Evolutionary conservation across 2,888 invertebrate genomes (phyloP).

Genomic region (Cryptocephalus primarius): DNA sequence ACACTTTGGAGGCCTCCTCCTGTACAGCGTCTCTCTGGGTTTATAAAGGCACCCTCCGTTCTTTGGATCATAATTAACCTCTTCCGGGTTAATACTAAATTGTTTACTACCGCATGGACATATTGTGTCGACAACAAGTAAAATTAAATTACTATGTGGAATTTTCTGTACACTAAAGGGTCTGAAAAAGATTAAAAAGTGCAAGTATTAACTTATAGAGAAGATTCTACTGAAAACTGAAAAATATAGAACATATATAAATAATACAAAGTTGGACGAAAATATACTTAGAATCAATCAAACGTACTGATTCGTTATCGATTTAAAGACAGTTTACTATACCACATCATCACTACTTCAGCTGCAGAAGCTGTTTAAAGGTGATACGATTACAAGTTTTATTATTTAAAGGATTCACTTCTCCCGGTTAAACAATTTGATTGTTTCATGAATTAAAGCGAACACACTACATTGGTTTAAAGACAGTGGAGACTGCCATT

Average conservation of each 20-base stretch:
- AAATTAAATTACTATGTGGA: constrained; percentile 78
- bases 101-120: constrained; percentile 84
- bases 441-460: no score
- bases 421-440: no score
- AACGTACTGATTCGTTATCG: no score
- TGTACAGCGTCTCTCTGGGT: constrained; percentile 54
- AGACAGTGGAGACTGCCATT: no score
- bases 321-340: no score
- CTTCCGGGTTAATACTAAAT: constrained; percentile 68
- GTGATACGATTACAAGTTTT: no score
- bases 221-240: neutral
- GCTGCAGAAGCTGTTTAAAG: no score
- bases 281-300: no score
- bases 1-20: constrained; percentile 67
- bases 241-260: neutral
- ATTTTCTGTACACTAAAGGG: constrained; percentile 90
- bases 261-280: no score
- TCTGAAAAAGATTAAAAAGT: constrained; percentile 34
- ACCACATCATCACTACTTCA: no score
- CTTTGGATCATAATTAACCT: constrained; percentile 47
- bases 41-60: constrained; percentile 47
- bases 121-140: constrained; percentile 78
- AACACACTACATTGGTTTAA: no score
- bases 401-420: no score
- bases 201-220: neutral